Conservation (phyloP, 2,797 vertebrate genomes). For the Etheostoma nigrum region DNA sequence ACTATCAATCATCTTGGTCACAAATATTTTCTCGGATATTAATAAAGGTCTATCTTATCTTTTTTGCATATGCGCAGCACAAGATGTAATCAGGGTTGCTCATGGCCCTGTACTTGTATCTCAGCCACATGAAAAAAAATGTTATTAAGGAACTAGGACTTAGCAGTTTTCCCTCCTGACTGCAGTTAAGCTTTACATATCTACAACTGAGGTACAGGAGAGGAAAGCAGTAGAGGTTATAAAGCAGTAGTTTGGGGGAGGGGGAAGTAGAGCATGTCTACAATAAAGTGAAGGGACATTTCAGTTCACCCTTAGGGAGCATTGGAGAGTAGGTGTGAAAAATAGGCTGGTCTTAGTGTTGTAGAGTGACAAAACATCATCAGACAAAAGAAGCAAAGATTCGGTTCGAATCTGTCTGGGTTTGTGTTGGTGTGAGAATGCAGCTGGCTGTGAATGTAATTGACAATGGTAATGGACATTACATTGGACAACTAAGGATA, state of each 20-base stretch:
- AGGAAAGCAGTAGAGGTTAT: slow-evolving; percentile 53
- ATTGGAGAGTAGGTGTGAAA: slow-evolving; percentile 73
- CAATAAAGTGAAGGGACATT: slow-evolving; percentile 60
- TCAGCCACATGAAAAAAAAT: slow-evolving; percentile 15
- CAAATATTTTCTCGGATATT: background rate
- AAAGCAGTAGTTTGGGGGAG: slow-evolving; percentile 56
- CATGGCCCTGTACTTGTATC: background rate
- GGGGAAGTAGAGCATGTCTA: slow-evolving; percentile 47
- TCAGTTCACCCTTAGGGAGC: slow-evolving; percentile 63
- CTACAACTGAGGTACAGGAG: slow-evolving; percentile 47
- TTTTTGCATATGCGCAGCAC: background rate
- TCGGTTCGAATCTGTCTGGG: slow-evolving; percentile 13
- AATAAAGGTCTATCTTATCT: slow-evolving; percentile 8
- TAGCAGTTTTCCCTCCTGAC: slow-evolving; percentile 47
- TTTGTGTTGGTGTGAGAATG: slow-evolving; percentile 26
- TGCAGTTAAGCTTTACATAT: slow-evolving; percentile 69
- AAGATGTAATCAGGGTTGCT: slow-evolving; percentile 18
- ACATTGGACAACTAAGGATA: slow-evolving; percentile 53
- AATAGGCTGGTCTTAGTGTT: slow-evolving; percentile 66
- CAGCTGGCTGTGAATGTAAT: slow-evolving; percentile 50
- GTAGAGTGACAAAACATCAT: slow-evolving; percentile 61
- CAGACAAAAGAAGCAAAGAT: slow-evolving; percentile 56
- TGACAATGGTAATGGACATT: slow-evolving; percentile 59
- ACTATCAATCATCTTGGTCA: background rate
- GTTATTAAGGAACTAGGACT: slow-evolving; percentile 38